Base-by-base conservation (phyloP, 2,113 vertebrate species). In the Python bivittatus region DNA sequence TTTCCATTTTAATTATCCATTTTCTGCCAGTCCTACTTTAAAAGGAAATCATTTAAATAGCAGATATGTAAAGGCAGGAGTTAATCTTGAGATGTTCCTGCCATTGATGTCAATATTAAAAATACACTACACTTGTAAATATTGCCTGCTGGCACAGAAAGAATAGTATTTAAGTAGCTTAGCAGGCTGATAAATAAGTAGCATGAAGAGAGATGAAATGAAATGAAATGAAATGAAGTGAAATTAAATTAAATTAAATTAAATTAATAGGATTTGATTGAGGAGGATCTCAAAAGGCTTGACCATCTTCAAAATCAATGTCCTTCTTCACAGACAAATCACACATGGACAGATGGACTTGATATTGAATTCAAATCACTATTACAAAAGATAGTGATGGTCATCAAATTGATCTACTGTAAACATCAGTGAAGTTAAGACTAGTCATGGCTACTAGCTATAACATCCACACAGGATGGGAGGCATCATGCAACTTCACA, bases 21-120 rank as follows among this genome's bases (percentile, higher is more conserved):
- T 92, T 92, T 79, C 91, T 91, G 61, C 10, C 42, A 60, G 15
- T 15, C 90, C 91, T 56, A 8, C 88, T 90, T 92, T 91, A 94
- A 84, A 89, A 95, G 89, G 58, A 0, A 33, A 92, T 6, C 58
- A 91, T 0, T 23, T 68, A 58, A 86, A 87, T 11, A 89, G 79
- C 8, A 33, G 90, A 84, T 72, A 15, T 7, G n/a, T 44, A 84
- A 72, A 12, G 42, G 58, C 92, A 23, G 79, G 84, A 38, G 44
- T 48, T 68, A 91, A 94, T 84, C 1, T 0, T 79, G 15, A 53
- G 42, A 54, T 91, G 91, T 64, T 83, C 25, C 9, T 91, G 88
- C 88, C 88, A 93, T 91, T 48, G 57, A 93, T 60, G 90, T 56
- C 29, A 89, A 58, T n/a, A 92, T 60, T 90, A 0, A 0, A 89